Conservation (phyloP, 2,888 invertebrate species). For the Tupiocoris notatus region DNA sequence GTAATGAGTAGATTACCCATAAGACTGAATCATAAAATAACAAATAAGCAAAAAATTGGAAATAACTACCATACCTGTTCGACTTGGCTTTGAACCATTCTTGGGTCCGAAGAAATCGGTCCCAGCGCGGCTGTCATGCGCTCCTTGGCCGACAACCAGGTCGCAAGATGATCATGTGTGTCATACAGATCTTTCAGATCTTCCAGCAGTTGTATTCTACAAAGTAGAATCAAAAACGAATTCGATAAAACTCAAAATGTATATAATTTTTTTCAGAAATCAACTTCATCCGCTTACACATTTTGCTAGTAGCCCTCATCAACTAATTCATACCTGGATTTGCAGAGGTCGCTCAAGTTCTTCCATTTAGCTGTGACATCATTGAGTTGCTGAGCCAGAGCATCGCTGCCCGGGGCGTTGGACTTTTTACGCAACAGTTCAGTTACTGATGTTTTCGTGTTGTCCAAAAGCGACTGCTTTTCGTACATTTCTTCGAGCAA, state of each 20-base stretch:
- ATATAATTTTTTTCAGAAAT: background rate
- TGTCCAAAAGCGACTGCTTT: conserved; percentile 85
- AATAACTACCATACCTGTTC: conserved; percentile 69
- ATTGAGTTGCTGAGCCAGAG: conserved; percentile 79
- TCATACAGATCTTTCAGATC: conserved; percentile 91
- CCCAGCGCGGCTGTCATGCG: conserved; percentile 93
- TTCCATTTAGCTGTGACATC: conserved; percentile 82
- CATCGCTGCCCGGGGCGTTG: conserved; percentile 78
- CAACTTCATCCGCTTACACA: background rate
- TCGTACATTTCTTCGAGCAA: conserved; percentile 90
- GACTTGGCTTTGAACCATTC: conserved; percentile 93
- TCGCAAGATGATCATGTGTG: conserved; percentile 76
- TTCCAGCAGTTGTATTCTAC: conserved; percentile 70
- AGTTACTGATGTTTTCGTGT: conserved; percentile 82
- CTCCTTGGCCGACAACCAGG: conserved; percentile 90
- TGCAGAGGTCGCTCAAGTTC: conserved; percentile 78
- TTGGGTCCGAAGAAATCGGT: conserved; percentile 91
- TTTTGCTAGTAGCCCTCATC: no score
- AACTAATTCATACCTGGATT: conserved; percentile 62
- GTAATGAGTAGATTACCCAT: no score
- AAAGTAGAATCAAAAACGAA: background rate
- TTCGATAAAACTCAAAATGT: background rate
- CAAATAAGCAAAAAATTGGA: background rate
- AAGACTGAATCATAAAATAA: background rate
- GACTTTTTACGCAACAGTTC: conserved; percentile 83